Percentiles rank a stretch among this genome's conserved stretches.
phyloP scores from a whole-genome alignment of 2,113 vertebrate species.

The Actinemys pallida region DNA sequence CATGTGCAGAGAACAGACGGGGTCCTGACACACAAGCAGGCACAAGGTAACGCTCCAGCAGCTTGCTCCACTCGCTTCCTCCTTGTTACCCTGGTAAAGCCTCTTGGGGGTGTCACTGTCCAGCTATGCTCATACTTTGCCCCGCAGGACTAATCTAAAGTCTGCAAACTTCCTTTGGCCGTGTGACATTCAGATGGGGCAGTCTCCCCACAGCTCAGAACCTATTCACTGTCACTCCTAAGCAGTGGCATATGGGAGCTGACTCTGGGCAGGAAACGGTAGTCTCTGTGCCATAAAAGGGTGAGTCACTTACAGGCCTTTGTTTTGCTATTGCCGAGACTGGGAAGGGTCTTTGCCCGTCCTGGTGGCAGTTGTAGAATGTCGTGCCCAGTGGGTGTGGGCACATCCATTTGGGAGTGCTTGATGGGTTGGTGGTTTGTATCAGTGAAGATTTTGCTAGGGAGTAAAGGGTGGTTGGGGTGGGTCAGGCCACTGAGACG shows the following conservation, averaged over 20 bases:
- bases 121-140: rapidly evolving
- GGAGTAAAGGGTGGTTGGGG: background rate
- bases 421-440: background rate
- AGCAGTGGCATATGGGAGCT: background rate
- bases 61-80: background rate
- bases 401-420: background rate
- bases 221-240: rapidly evolving
- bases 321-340: background rate
- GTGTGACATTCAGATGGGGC: background rate
- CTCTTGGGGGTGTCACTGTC: background rate
- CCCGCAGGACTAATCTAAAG: background rate
- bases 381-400: background rate
- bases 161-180: rapidly evolving
- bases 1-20: conserved; percentile 89
- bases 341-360: background rate
- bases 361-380: rapidly evolving
- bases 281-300: background rate
- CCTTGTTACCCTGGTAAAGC: rapidly evolving
- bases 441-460: background rate
- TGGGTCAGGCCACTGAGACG: background rate
- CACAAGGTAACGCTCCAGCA: conserved; percentile 85
- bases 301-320: background rate
- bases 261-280: background rate
- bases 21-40: conserved; percentile 90
- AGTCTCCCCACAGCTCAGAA: background rate